Evolutionary conservation across 2,888 invertebrate species (phyloP), one percentile per base, ranked within the genome.

Genomic region (Mongoloraphidia duomilia): DNA sequence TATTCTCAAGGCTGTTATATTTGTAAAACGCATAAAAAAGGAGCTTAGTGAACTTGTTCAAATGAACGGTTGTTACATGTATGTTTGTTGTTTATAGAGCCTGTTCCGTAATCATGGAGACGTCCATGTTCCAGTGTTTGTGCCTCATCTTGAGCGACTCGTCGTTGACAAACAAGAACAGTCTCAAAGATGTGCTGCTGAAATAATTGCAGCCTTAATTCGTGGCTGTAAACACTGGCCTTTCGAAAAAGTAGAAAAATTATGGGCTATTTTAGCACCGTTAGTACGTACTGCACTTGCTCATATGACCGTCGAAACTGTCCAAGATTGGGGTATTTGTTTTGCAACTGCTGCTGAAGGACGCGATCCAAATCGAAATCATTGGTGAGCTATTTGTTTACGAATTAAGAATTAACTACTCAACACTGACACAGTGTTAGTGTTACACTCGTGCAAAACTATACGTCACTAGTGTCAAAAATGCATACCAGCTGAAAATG

Each of bases 201-300:
- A 93, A 67, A 75, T 88, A 40, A 73, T 86, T 4, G 76, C 84
- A n/a, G 83, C 88, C 0, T 65, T 88, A 0, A 72, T 93, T 14
- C 70, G 81, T n/a, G 91, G 91, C 2, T 78, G 84, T 26, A 84
- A 90, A 56, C 86, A 88, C 66, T 92, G 90, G 90, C 70, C 77
- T 1, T 81, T 75, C 54, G 67, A 71, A 0, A 78, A 80, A 67
- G 73, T 79, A 0, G 60, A 69, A 2, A 63, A 68, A 1, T 61
- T 90, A 62, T 84, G 85, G 74, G 59, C 64, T 0, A 68, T 70
- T 52, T 64, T 86, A 8, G 61, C 75, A 17, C 82, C 85, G 0
- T 66, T 91, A n/a, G 62, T 87, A 35, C 68, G 73, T 46, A 72
- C 65, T 8, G 77, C 75, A 1, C 67, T 88, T 11, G 69, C 71